Evolutionary conservation across 2,888 invertebrate species (phyloP).

Genomic region (Tupiocoris notatus): DNA sequence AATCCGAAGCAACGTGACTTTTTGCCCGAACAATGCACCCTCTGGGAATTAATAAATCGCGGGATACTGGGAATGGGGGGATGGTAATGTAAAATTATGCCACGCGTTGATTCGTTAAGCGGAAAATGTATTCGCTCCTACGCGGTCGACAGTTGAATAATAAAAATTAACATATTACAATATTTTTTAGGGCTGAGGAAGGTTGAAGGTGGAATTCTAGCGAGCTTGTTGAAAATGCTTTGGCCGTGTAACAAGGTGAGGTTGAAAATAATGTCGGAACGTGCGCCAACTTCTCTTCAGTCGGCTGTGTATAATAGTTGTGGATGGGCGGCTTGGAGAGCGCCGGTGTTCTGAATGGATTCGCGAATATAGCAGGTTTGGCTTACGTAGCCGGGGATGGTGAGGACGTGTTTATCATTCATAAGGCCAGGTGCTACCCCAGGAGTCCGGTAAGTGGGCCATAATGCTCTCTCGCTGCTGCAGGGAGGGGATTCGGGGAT

Average conservation of each 20-base stretch:
- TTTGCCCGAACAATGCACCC: no score
- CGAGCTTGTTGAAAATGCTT: background rate
- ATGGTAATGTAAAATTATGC: no score
- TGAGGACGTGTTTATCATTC: background rate
- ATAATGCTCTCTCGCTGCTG: no score
- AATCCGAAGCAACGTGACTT: no score
- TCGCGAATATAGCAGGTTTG: background rate
- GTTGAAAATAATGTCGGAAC: background rate
- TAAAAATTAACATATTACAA: background rate
- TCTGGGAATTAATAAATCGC: no score
- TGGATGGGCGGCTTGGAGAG: background rate
- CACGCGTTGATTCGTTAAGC: background rate
- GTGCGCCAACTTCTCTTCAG: background rate
- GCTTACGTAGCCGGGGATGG: background rate
- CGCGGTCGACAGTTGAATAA: background rate
- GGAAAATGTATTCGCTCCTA: background rate
- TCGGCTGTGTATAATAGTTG: background rate
- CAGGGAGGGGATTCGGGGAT: background rate
- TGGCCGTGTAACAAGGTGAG: background rate
- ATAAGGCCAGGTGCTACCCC: background rate
- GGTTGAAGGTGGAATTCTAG: background rate
- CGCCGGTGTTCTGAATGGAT: background rate
- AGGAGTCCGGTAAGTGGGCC: background rate
- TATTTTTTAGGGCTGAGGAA: background rate
- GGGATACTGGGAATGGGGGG: no score